phyloP scores from a whole-genome alignment of 2,797 vertebrate genomes.

The Rhinatrema bivittatum region DNA sequence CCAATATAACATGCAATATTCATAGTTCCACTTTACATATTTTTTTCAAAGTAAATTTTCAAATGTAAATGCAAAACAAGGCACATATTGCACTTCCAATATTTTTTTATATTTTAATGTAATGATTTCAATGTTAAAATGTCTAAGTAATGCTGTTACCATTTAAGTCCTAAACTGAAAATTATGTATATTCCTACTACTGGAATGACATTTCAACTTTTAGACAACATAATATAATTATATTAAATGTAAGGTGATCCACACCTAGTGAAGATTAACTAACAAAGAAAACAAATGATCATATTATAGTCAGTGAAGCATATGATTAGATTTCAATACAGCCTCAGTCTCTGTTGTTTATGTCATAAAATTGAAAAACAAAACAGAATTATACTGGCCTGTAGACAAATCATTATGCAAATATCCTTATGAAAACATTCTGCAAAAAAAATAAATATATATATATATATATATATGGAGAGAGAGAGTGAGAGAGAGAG shows the following conservation, averaged over 20 bases:
- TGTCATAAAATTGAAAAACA: constrained; percentile 6
- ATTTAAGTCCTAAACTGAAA: constrained; percentile 3
- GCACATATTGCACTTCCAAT: no score
- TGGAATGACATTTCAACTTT: constrained; percentile 15
- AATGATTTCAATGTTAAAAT: no score
- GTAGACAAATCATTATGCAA: constrained; percentile 15
- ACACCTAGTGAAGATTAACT: constrained; percentile 22
- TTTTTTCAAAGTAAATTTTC: constrained; percentile 23
- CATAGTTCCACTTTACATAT: constrained; percentile 18
- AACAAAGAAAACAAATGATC: constrained; percentile 26
- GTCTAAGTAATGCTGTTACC: no score
- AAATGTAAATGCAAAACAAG: constrained; percentile 19
- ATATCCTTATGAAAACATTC: constrained; percentile 22
- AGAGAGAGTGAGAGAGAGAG: no score
- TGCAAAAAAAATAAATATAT: no score
- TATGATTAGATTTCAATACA: constrained; percentile 26
- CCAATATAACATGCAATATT: no score
- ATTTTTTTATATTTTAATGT: no score
- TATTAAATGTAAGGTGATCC: constrained; percentile 22
- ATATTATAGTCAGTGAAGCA: constrained; percentile 23
- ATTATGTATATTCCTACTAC: not conserved
- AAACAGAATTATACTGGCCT: no score
- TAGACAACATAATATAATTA: not conserved
- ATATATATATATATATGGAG: no score
- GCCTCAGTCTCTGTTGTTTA: constrained; percentile 12